Evolutionary conservation across 2,113 vertebrate species (phyloP).

Genomic region (Calyptommatus sinebrachiatus): DNA sequence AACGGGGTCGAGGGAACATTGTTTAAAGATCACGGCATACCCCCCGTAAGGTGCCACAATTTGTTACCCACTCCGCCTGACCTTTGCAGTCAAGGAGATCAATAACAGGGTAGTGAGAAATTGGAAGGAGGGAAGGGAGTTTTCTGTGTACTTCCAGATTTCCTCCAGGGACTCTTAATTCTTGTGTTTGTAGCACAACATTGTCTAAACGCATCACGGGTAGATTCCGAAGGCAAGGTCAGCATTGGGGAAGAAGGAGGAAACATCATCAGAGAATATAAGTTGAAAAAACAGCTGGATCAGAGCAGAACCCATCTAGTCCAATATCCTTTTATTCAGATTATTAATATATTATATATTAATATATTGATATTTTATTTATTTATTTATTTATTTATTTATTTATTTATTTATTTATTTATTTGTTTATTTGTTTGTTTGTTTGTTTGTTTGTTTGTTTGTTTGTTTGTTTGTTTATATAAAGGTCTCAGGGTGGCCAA

Average conservation of each 20-base stretch:
- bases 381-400: too few relatives aligned
- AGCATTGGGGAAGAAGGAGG: not conserved
- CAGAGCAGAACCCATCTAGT: too few relatives aligned
- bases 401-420: too few relatives aligned
- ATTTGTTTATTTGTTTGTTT: too few relatives aligned
- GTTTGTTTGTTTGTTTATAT: too few relatives aligned
- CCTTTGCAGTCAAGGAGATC: slow-evolving; percentile 11
- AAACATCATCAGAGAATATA: too few relatives aligned
- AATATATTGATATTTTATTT: too few relatives aligned
- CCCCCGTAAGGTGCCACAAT: not conserved
- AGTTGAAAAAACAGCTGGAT: too few relatives aligned
- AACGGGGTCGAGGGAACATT: not conserved
- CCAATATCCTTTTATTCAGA: too few relatives aligned
- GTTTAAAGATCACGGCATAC: not conserved
- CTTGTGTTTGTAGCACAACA: not conserved
- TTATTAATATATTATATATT: too few relatives aligned
- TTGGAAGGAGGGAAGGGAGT: not conserved
- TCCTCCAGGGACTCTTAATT: not conserved
- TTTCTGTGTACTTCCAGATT: not conserved
- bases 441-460: too few relatives aligned
- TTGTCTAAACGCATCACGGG: not conserved
- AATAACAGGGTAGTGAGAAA: not conserved
- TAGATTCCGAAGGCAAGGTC: not conserved
- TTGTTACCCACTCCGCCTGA: not conserved
- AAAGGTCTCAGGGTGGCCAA: too few relatives aligned